phyloP scores from a whole-genome alignment of 2,888 invertebrate species.

The Drosophila incognita region DNA sequence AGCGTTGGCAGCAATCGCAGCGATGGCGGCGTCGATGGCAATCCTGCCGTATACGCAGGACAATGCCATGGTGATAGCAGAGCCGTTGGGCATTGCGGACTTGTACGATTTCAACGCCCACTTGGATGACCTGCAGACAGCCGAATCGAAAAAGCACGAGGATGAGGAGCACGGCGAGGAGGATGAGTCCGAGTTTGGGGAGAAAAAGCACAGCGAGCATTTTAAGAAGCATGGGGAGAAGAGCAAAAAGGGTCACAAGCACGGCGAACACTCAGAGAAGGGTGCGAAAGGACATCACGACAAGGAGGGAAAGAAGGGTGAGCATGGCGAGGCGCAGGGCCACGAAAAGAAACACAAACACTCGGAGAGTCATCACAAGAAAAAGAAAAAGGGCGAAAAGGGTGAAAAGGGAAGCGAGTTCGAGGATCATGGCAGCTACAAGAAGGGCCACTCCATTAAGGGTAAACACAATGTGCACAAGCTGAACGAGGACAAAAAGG shows the following conservation, averaged over 20 bases:
- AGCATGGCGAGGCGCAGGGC: slow-evolving; percentile 86
- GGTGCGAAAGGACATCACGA: slow-evolving; percentile 90
- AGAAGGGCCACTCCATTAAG: slow-evolving; percentile 94
- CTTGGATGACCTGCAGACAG: slow-evolving; percentile 80
- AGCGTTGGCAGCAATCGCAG: slow-evolving; percentile 38
- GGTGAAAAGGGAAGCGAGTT: slow-evolving; percentile 86
- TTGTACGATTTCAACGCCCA: slow-evolving; percentile 52
- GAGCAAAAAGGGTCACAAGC: slow-evolving; percentile 90
- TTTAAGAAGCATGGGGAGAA: slow-evolving; percentile 89
- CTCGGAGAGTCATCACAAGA: slow-evolving; percentile 85
- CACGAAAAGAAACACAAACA: slow-evolving; percentile 86
- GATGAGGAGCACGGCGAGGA: slow-evolving; percentile 68
- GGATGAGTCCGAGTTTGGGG: slow-evolving; percentile 87
- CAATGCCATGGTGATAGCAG: slow-evolving; percentile 60
- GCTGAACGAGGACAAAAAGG: slow-evolving; percentile 93
- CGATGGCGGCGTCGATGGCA: slow-evolving; percentile 42
- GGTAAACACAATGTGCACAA: slow-evolving; percentile 95
- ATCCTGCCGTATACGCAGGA: slow-evolving; percentile 52
- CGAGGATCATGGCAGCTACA: slow-evolving; percentile 88
- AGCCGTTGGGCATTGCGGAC: slow-evolving; percentile 53
- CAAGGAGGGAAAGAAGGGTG: slow-evolving; percentile 86
- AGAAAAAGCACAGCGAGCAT: slow-evolving; percentile 89
- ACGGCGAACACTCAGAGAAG: slow-evolving; percentile 89
- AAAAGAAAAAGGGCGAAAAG: slow-evolving; percentile 86
- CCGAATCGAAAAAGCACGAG: slow-evolving; percentile 82